Evolutionary conservation across 2,888 invertebrate genomes (phyloP).

Genomic region (Molorchus minor): DNA sequence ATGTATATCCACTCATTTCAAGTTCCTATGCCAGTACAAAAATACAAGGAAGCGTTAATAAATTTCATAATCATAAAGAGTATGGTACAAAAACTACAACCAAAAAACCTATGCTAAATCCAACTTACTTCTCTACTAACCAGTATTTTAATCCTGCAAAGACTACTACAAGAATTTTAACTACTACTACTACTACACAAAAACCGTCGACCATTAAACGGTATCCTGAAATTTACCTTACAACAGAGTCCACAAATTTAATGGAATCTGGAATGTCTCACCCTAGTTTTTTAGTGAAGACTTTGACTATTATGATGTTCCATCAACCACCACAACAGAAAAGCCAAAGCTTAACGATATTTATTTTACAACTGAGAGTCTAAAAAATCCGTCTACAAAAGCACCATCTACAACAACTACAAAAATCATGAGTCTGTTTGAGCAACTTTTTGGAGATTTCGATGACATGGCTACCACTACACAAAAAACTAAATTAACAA

Average conservation of each 20-base stretch:
- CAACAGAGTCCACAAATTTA: constrained; percentile 53
- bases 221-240: constrained; percentile 44
- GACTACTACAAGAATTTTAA: constrained; percentile 45
- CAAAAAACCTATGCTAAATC: constrained; percentile 56
- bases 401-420: constrained; percentile 55
- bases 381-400: constrained; percentile 49
- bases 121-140: constrained; percentile 56
- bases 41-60: constrained; percentile 72
- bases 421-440: constrained; percentile 59
- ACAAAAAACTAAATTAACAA: constrained; percentile 42
- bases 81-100: constrained; percentile 55
- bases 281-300: constrained; percentile 57
- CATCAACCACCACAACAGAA: constrained; percentile 29
- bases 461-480: constrained; percentile 54
- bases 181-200: constrained; percentile 50
- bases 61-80: constrained; percentile 65
- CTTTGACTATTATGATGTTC: constrained; percentile 50
- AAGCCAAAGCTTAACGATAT: constrained; percentile 44
- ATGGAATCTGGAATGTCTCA: constrained; percentile 56
- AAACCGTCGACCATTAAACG: constrained; percentile 44
- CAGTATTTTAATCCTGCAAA: constrained; percentile 46
- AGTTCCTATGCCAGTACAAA: constrained; percentile 78
- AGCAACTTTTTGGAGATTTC: constrained; percentile 61
- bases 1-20: constrained; percentile 75
- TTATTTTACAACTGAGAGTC: constrained; percentile 50